A percentile compares a stretch with the other conserved stretches of the same genome.
Conservation (phyloP, 2,888 invertebrate genomes). For the Phasia obesa region DNA sequence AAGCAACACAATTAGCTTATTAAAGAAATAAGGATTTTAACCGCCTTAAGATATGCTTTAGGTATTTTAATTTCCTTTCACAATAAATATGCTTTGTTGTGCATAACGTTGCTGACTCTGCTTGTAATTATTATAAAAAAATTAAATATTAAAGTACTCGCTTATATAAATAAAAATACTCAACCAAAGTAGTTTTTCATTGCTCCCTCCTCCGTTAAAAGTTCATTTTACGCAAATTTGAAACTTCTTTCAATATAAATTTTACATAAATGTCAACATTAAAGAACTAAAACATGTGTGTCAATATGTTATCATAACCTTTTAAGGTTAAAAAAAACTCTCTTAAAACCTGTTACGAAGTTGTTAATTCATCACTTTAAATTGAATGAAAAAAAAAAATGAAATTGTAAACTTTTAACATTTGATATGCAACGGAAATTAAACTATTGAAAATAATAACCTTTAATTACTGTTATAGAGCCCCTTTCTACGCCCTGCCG, state of each 20-base stretch:
- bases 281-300: conserved; percentile 14
- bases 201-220: conserved; percentile 34
- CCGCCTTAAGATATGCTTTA: conserved; percentile 6
- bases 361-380: no score
- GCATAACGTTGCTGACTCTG: background rate
- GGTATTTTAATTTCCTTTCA: background rate
- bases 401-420: conserved; percentile 38
- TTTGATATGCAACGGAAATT: conserved; percentile 51
- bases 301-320: conserved; percentile 7
- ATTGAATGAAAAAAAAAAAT: conserved; percentile 31
- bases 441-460: background rate
- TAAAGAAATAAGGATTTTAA: conserved; percentile 1
- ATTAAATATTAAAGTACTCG: conserved; percentile 19
- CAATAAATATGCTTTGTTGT: background rate
- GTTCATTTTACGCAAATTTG: conserved; percentile 8
- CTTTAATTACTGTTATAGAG: background rate
- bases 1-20: background rate
- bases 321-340: background rate
- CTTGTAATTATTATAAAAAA: conserved; percentile 1
- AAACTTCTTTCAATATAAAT: background rate
- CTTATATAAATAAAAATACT: background rate
- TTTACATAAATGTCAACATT: conserved; percentile 28
- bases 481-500: no score
- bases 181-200: conserved; percentile 11
- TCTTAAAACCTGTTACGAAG: no score